Conservation (phyloP, 2,797 vertebrate species). For the Ceryle rudis region DNA sequence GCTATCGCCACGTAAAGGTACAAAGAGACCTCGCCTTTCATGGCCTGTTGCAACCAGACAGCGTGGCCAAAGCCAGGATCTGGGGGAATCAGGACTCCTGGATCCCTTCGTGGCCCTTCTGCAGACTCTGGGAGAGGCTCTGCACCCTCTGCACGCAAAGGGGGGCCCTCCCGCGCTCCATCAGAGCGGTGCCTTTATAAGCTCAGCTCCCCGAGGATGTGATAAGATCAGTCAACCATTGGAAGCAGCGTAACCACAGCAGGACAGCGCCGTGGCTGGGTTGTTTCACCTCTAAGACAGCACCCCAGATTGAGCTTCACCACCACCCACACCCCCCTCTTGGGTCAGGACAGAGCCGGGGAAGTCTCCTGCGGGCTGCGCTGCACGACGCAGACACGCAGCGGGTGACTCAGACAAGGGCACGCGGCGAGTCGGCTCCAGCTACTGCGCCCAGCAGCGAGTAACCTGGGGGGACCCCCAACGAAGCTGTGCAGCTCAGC, state of each 20-base stretch:
- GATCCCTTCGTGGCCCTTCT: not conserved
- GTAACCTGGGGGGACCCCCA: constrained; percentile 53
- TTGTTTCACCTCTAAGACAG: not conserved
- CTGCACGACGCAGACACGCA: not conserved
- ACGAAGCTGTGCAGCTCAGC: constrained; percentile 48
- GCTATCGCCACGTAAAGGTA: accelerated
- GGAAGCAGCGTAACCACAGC: not conserved
- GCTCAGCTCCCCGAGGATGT: accelerated
- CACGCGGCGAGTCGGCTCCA: not conserved
- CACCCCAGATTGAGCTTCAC: not conserved
- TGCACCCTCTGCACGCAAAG: not conserved
- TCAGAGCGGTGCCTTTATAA: too few relatives aligned
- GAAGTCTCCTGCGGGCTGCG: not conserved
- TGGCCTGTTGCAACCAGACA: not conserved
- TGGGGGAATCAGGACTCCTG: not conserved
- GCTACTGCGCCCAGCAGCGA: not conserved
- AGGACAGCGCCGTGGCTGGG: not conserved
- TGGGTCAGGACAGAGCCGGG: not conserved
- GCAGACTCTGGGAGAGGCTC: not conserved
- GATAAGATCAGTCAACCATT: not conserved
- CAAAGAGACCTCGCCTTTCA: not conserved
- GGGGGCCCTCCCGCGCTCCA: not conserved
- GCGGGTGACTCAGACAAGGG: not conserved
- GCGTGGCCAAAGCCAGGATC: not conserved
- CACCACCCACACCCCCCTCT: not conserved